phyloP scores from a whole-genome alignment of 2,888 invertebrate species.

The Brachynemurus nebulosus region DNA sequence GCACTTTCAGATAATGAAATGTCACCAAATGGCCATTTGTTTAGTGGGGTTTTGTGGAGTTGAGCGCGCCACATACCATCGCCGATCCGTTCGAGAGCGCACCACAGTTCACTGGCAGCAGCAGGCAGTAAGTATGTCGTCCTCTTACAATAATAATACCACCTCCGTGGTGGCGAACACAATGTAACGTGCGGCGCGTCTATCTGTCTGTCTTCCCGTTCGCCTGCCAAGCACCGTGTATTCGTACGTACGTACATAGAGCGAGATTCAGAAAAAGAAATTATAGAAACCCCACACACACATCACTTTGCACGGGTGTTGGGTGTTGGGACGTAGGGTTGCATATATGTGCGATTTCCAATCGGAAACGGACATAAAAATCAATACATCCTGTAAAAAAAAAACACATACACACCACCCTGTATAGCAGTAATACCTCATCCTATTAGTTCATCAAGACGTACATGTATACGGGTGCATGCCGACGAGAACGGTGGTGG shows the following conservation, averaged over 20 bases:
- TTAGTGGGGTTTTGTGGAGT: constrained; percentile 2
- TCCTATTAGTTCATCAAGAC: constrained; percentile 3
- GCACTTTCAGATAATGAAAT: constrained; percentile 5
- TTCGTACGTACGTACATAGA: not conserved
- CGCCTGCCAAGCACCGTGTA: too few species aligned
- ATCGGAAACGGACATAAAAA: constrained; percentile 12
- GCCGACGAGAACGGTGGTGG: not conserved
- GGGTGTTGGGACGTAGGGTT: not conserved
- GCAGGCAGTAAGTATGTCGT: not conserved
- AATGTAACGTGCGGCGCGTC: too few species aligned
- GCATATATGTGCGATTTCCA: constrained; percentile 7
- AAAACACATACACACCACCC: not conserved
- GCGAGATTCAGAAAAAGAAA: constrained; percentile 5
- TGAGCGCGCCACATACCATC: too few species aligned
- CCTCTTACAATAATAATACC: constrained; percentile 5
- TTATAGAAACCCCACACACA: constrained; percentile 10
- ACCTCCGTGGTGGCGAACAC: too few species aligned
- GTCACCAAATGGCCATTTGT: constrained; percentile 6
- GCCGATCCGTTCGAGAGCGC: not conserved
- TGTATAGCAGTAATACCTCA: not conserved
- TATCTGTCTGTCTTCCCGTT: too few species aligned
- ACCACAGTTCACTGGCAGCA: not conserved
- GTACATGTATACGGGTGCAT: not conserved
- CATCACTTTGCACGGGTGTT: not conserved
- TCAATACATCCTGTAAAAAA: constrained; percentile 12